These are phyloP conservation scores for Linurgus olivaceus DNA, from an alignment of 2,797 vertebrate species.

Conservation along the genomic window DNA sequence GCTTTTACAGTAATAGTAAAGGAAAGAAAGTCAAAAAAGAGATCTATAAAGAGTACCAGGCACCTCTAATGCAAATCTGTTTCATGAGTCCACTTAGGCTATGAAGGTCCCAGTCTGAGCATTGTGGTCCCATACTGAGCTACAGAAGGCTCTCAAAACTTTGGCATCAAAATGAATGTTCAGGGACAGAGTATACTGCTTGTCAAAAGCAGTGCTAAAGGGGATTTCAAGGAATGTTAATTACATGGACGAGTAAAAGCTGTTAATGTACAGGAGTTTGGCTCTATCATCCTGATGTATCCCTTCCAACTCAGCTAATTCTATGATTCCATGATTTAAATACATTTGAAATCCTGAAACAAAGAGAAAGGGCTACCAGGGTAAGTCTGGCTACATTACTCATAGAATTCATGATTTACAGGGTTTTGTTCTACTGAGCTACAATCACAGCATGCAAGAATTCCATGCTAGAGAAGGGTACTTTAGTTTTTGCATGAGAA, in stretches of 20 bases:
- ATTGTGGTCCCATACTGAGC: not conserved
- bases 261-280: not conserved
- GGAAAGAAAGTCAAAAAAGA: not conserved
- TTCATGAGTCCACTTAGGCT: not conserved
- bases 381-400: not conserved
- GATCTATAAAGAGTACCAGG: not conserved
- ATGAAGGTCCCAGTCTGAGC: not conserved
- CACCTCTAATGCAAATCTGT: not conserved
- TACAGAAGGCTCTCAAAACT: not conserved
- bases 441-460: not conserved
- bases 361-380: not conserved
- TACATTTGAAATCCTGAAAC: not conserved
- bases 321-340: not conserved
- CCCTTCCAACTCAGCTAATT: not conserved
- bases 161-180: not conserved
- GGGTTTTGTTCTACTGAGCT: not conserved
- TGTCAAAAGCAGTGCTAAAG: not conserved
- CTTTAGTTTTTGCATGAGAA: not conserved
- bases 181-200: not conserved
- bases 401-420: not conserved
- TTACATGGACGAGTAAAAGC: not conserved
- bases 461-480: fast-evolving
- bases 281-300: not conserved
- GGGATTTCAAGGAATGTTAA: not conserved
- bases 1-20: not conserved